Evolutionary conservation across 2,888 invertebrate genomes (phyloP), one percentile per base, ranked within the genome.

Genomic region (Incurvaria masculella): DNA sequence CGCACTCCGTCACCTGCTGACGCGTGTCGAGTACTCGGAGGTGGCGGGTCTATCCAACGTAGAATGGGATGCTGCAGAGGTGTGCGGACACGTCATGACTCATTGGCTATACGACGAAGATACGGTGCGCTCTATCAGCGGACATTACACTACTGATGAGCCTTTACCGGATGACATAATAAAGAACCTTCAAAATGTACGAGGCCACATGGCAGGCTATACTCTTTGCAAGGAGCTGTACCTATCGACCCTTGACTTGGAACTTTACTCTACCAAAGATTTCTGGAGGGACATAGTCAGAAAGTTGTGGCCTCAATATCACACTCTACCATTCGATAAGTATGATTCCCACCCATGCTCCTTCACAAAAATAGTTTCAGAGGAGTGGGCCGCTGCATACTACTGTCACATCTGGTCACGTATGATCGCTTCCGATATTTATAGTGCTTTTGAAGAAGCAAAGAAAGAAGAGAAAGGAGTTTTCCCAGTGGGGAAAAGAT

Each of bases 31-130:
- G 16, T 93, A 91, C 66, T 83, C 88, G 1, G 94, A 95, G 65
- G 83, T 94, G 0, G 85, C 94, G 2, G 96, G 96, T 1, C 71
- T 90, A 19, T 87, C 88, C 0, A 92, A 91, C 64, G 83, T 97
- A 1, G 97, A 97, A 74, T 95, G 94, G 94, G 98, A 98, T 68
- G 91, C 93, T 1, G 87, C 91, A 0, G 88, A 90, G 62, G 84
- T 94, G 1, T 87, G 89, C 51, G 88, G 91, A 1, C 82, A 91
- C 57, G 90, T 97, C 47, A 83, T 97, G 83, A 80, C 83, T 0
- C 87, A 89, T 62, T 94, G 92, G 86, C 68, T 93, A 6, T 86
- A 85, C 54, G 86, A 91, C 56, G 80, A 85, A 0, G 61, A 72
- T 19, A 79, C 80, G 2, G 64, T 84, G 26, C 74, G 79, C 57